Percentiles rank a stretch among this genome's conserved stretches.
Conservation (phyloP, 2,113 vertebrate species). For the Megalops atlanticus region DNA sequence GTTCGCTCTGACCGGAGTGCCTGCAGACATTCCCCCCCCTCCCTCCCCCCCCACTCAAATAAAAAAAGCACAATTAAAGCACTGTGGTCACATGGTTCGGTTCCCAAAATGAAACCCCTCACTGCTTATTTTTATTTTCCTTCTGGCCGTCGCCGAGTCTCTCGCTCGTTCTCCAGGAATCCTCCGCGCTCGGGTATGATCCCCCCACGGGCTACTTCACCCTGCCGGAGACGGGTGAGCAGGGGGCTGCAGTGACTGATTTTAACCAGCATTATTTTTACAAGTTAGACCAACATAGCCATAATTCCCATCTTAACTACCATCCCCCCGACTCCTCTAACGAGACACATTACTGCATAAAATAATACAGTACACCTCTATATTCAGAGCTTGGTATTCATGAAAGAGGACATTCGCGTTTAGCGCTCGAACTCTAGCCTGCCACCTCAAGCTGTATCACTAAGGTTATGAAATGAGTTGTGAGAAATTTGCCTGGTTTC, state of each 20-base stretch:
- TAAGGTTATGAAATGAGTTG: no score
- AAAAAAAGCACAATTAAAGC: background rate
- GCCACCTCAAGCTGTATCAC: no score
- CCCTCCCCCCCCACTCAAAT: background rate
- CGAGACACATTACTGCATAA: no score
- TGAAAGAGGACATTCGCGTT: no score
- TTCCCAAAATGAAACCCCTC: background rate
- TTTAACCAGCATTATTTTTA: background rate
- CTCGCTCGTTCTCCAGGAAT: background rate
- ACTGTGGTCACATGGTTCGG: constrained; percentile 13
- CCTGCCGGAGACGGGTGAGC: background rate
- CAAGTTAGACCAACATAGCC: background rate
- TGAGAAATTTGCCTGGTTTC: no score
- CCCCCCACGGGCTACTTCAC: background rate
- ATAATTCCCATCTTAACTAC: background rate
- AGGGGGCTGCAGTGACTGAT: background rate
- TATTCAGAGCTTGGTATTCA: no score
- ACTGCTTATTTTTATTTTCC: background rate
- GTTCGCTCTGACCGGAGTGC: background rate
- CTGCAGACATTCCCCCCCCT: background rate
- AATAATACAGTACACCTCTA: no score
- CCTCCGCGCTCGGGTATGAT: background rate
- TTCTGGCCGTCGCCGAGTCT: background rate
- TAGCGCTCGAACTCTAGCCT: no score
- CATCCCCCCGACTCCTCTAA: background rate